A percentile compares a stretch with the other conserved stretches of the same genome.
Evolutionary conservation across 2,888 invertebrate genomes (phyloP).

Genomic region (Ochropleura plecta): DNA sequence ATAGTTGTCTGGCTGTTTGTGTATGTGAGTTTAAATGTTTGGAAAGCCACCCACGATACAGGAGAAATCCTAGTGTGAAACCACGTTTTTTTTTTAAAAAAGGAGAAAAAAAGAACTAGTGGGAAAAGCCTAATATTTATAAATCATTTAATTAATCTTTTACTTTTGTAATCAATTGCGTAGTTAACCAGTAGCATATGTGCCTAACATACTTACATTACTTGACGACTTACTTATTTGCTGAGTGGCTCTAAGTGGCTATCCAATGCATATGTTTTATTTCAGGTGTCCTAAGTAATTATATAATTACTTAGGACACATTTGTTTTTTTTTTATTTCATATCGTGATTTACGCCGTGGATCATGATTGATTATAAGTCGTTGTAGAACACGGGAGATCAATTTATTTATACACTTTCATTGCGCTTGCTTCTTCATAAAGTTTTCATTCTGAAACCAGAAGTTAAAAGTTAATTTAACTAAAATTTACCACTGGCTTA

Average conservation of each 20-base stretch:
- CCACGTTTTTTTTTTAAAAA: too few species aligned
- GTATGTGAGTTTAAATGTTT: too few species aligned
- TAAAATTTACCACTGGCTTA: background rate
- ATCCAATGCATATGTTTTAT: background rate
- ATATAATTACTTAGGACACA: too few species aligned
- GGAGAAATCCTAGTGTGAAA: too few species aligned
- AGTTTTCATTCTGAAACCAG: conserved; percentile 6
- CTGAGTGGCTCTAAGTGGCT: background rate
- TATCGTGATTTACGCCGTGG: background rate
- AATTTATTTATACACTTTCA: conserved; percentile 9
- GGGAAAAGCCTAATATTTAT: background rate
- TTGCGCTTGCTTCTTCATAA: background rate
- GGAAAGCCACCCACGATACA: too few species aligned
- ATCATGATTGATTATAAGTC: background rate
- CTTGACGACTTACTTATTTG: background rate
- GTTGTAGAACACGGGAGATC: background rate
- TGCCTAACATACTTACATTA: background rate
- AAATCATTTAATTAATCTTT: too few species aligned
- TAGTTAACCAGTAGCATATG: too few species aligned
- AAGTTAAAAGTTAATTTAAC: conserved; percentile 9
- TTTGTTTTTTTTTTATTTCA: too few species aligned
- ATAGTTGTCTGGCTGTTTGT: too few species aligned
- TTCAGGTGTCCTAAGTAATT: too few species aligned
- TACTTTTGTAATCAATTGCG: too few species aligned
- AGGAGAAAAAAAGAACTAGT: too few species aligned